Evolutionary conservation across 2,797 vertebrate genomes (phyloP).

Genomic region (Cichlasoma orientale): DNA sequence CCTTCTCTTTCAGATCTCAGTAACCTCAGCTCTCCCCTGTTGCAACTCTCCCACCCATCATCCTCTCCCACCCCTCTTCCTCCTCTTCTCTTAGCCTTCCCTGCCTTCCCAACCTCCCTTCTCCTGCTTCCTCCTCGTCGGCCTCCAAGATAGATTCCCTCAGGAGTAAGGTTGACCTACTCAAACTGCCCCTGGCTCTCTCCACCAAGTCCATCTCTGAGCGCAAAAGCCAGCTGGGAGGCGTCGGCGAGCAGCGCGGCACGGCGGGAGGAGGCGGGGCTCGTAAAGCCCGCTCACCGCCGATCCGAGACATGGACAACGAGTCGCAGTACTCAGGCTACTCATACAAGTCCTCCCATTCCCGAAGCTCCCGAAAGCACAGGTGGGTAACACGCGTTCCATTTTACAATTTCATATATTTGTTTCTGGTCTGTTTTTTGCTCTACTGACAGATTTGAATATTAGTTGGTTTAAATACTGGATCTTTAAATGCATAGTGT

Average conservation of each 20-base stretch:
- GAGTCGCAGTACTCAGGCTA: conserved; percentile 95
- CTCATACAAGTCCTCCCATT: conserved; percentile 93
- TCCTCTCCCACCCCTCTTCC: conserved; percentile 52
- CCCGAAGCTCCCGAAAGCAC: conserved; percentile 90
- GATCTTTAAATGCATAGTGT: not conserved
- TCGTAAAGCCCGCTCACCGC: conserved; percentile 70
- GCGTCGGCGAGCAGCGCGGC: conserved; percentile 66
- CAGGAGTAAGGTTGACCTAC: conserved; percentile 95
- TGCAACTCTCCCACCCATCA: conserved; percentile 46
- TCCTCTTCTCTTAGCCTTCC: conserved; percentile 26
- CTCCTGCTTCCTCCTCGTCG: conserved; percentile 61
- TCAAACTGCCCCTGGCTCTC: conserved; percentile 92
- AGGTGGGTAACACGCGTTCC: conserved; percentile 73
- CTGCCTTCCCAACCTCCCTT: conserved; percentile 37
- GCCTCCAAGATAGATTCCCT: conserved; percentile 98
- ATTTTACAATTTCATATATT: not conserved
- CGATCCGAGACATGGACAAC: conserved; percentile 90
- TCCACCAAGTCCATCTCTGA: conserved; percentile 83
- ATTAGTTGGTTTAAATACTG: not conserved
- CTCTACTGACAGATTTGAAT: not conserved
- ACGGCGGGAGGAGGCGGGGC: conserved; percentile 74
- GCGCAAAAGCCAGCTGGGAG: conserved; percentile 88
- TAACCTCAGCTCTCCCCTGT: conserved; percentile 28
- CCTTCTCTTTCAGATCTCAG: conserved; percentile 49
- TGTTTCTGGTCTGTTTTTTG: not conserved